Percentiles rank a stretch among this genome's conserved stretches.
Evolutionary conservation across 2,797 vertebrate species (phyloP).

Genomic region (Acrocephalus scirpaceus): DNA sequence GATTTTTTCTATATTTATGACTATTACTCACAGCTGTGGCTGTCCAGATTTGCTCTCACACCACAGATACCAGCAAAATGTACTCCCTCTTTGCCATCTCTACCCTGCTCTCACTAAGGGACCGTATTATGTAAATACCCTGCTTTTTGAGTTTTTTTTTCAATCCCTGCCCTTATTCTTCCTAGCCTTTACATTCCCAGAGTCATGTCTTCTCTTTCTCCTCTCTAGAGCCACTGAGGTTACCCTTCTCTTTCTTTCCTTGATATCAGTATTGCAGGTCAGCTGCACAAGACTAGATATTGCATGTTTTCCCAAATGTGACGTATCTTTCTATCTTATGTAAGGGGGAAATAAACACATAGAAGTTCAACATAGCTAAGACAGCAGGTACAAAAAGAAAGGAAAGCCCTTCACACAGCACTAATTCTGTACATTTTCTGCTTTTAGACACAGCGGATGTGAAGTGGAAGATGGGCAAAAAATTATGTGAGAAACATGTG

Average conservation of each 20-base stretch:
- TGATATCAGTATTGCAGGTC: neutral
- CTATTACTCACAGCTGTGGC: neutral
- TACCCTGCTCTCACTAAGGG: neutral
- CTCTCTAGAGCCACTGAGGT: neutral
- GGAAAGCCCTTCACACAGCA: neutral
- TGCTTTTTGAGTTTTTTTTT: neutral
- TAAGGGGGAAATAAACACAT: neutral
- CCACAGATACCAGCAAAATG: neutral
- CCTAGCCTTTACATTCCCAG: neutral
- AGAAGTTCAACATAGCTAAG: neutral
- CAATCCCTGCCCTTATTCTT: neutral
- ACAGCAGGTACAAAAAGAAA: neutral
- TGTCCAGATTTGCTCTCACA: neutral
- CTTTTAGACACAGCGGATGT: neutral
- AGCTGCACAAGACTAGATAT: neutral
- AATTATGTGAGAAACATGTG: neutral
- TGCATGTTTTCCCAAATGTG: neutral
- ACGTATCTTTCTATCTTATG: neutral
- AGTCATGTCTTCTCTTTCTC: neutral
- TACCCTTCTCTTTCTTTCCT: neutral
- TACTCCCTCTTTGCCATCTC: neutral
- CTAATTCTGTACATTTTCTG: neutral
- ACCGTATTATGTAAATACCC: neutral
- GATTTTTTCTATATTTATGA: neutral
- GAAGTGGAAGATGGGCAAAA: neutral